Evolutionary conservation across 1,140 invertebrate species (phyloP).

Genomic region (Philaenus spumarius): DNA sequence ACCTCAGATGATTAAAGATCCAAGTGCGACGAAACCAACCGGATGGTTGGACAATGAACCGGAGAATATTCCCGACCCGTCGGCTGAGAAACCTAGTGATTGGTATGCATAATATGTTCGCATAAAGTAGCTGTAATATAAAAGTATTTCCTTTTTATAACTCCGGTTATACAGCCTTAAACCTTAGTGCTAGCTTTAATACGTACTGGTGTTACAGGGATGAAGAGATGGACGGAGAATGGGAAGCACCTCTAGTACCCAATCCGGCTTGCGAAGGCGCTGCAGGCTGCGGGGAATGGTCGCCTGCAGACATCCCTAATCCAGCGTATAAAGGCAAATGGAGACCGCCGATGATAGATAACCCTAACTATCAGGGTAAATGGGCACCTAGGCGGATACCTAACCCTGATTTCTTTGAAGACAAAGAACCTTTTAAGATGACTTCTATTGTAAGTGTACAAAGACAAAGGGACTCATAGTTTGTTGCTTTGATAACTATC

Average conservation of each 20-base stretch:
- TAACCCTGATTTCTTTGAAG: constrained; percentile 92
- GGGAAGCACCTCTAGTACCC: constrained; percentile 89
- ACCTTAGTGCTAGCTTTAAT: background rate
- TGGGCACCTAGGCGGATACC: constrained; percentile 82
- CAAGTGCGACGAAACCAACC: constrained; percentile 77
- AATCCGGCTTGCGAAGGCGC: constrained; percentile 84
- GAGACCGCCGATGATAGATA: constrained; percentile 83
- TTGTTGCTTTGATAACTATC: too few species aligned
- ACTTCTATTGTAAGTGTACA: constrained; percentile 83
- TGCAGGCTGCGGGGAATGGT: constrained; percentile 89
- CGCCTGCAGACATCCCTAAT: constrained; percentile 78
- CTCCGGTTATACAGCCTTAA: background rate
- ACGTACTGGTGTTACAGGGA: constrained; percentile 54
- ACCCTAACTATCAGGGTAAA: constrained; percentile 92
- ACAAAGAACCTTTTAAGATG: constrained; percentile 87
- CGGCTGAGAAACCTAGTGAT: constrained; percentile 81
- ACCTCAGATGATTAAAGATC: constrained; percentile 82
- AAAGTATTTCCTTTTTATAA: too few species aligned
- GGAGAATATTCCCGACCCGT: constrained; percentile 79
- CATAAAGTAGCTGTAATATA: too few species aligned
- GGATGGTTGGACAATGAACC: constrained; percentile 95
- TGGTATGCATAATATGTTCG: constrained; percentile 68
- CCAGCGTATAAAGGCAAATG: constrained; percentile 90
- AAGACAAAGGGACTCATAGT: too few species aligned
- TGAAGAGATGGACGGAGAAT: constrained; percentile 96